These are phyloP conservation scores for Xestia xanthographa DNA, from an alignment of 2,888 invertebrate genomes.

Conservation along the genomic window DNA sequence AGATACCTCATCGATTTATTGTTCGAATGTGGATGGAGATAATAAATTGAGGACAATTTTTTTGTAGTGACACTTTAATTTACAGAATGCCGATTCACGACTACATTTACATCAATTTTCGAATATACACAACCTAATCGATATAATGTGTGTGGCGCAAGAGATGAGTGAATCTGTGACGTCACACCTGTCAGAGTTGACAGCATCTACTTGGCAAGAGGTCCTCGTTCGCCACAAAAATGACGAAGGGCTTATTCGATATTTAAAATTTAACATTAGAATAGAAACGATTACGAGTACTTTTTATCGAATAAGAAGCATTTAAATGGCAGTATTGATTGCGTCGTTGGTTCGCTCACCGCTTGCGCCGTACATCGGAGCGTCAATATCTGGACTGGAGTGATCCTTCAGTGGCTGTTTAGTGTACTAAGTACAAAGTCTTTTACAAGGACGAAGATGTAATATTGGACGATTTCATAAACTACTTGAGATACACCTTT, in stretches of 20 bases:
- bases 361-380: slow-evolving; percentile 70
- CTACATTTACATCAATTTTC: slow-evolving; percentile 78
- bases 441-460: slow-evolving; percentile 90
- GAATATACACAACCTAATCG: slow-evolving; percentile 84
- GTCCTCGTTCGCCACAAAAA: slow-evolving; percentile 60
- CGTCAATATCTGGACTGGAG: slow-evolving; percentile 71
- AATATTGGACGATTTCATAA: slow-evolving; percentile 87
- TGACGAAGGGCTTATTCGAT: slow-evolving; percentile 58
- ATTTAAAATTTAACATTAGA: slow-evolving; percentile 61
- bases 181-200: slow-evolving; percentile 57
- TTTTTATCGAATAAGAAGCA: slow-evolving; percentile 60
- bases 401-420: slow-evolving; percentile 78
- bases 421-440: slow-evolving; percentile 89
- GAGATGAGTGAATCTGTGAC: slow-evolving; percentile 72
- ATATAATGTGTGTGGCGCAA: slow-evolving; percentile 77
- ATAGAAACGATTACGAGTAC: slow-evolving; percentile 59
- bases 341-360: slow-evolving; percentile 69
- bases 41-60: slow-evolving; percentile 85
- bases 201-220: slow-evolving; percentile 56
- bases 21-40: slow-evolving; percentile 89
- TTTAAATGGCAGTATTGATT: slow-evolving; percentile 64
- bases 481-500: slow-evolving; percentile 75
- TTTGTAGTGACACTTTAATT: slow-evolving; percentile 76
- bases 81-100: slow-evolving; percentile 80
- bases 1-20: slow-evolving; percentile 81